Conservation (phyloP, 2,113 vertebrate genomes). For the Petrocephalus zakoni region DNA sequence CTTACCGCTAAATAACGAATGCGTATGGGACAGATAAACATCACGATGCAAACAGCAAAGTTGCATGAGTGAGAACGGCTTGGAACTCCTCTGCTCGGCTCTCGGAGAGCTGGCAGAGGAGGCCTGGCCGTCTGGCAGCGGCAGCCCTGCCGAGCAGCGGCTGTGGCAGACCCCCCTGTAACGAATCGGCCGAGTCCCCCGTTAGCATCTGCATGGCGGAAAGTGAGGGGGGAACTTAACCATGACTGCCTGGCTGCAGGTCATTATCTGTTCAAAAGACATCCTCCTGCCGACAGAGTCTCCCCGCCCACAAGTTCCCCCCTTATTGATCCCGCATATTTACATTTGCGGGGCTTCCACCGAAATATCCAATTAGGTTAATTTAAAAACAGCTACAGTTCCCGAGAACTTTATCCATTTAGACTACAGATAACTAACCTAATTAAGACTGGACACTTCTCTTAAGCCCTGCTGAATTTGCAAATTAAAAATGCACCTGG, state of each 20-base stretch:
- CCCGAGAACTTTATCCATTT: conserved; percentile 60
- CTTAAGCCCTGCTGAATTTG: conserved; percentile 50
- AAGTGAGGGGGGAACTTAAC: conserved; percentile 45
- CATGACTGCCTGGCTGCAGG: conserved; percentile 44
- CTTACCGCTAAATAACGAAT: background rate
- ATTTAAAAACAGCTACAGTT: conserved; percentile 57
- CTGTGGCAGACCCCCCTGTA: background rate
- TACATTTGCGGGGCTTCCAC: conserved; percentile 53
- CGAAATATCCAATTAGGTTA: conserved; percentile 67
- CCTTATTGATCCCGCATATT: conserved; percentile 47
- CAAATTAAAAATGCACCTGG: conserved; percentile 55
- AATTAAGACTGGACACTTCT: conserved; percentile 59
- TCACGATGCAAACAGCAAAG: background rate
- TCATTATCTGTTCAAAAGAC: conserved; percentile 43
- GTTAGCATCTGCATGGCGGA: conserved; percentile 45
- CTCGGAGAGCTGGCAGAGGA: background rate
- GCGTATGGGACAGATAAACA: background rate
- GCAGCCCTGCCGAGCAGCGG: background rate
- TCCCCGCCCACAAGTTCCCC: conserved; percentile 42
- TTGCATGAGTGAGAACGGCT: background rate
- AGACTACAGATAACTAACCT: conserved; percentile 63
- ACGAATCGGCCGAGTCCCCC: conserved; percentile 35
- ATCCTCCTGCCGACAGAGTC: conserved; percentile 39
- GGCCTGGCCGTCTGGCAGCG: background rate
- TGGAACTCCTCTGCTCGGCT: background rate